Percentiles rank a stretch among this genome's conserved stretches.
These are phyloP conservation scores for Coryphaenoides rupestris DNA, from an alignment of 2,113 vertebrate species.

Conservation along the genomic window DNA sequence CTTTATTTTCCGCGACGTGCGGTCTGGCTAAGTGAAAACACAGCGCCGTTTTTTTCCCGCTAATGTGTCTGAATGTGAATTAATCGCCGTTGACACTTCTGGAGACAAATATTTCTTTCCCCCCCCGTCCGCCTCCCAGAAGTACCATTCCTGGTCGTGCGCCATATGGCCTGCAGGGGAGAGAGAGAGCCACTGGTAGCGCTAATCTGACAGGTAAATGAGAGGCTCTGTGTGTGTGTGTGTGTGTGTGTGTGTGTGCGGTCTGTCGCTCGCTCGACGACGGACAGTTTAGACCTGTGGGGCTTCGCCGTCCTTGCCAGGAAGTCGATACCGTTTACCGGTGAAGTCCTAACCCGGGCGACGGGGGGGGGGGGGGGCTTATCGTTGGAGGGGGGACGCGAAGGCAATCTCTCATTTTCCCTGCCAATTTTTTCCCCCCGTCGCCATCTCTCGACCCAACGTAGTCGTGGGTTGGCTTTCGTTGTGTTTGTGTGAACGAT, in stretches of 20 bases:
- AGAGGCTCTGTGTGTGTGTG: constrained; percentile 54
- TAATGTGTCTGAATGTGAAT: constrained; percentile 35
- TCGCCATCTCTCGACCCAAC: constrained; percentile 32
- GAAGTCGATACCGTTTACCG: constrained; percentile 59
- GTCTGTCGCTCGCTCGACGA: constrained; percentile 62
- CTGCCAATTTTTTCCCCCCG: constrained; percentile 41
- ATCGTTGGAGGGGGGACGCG: constrained; percentile 5
- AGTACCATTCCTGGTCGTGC: constrained; percentile 51
- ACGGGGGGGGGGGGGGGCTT: too few relatives aligned
- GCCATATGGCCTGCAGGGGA: constrained; percentile 61
- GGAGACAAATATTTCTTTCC: constrained; percentile 47
- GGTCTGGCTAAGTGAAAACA: constrained; percentile 2
- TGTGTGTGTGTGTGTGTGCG: constrained; percentile 21
- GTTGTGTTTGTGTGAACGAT: too few relatives aligned
- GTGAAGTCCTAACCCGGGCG: constrained; percentile 43
- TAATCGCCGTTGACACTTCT: constrained; percentile 46
- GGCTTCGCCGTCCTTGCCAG: constrained; percentile 65
- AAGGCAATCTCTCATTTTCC: constrained; percentile 32
- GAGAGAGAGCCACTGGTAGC: constrained; percentile 53
- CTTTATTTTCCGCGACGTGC: constrained; percentile 14
- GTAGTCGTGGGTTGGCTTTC: too few relatives aligned
- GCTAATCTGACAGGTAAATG: constrained; percentile 74
- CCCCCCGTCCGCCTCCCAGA: too few relatives aligned
- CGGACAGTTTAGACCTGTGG: constrained; percentile 61
- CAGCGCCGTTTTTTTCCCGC: constrained; percentile 7